Percentiles rank a stretch among this genome's conserved stretches.
phyloP scores from a whole-genome alignment of 1,140 invertebrate genomes.

The Platorchestia sp. region DNA sequence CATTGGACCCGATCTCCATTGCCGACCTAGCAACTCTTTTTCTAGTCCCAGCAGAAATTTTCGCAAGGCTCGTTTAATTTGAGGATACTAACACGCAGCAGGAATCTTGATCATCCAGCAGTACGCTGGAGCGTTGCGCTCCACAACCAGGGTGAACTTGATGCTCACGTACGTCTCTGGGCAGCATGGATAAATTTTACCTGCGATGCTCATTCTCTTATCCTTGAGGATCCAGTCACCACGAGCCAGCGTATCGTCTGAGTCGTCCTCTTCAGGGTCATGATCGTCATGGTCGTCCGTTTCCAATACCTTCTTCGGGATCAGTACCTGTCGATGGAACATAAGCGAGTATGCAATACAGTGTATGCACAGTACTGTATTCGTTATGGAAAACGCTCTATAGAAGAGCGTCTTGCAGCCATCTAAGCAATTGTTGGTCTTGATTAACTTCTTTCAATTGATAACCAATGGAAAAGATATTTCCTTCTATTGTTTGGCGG shows the following conservation, averaged over 20 bases:
- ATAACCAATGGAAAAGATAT: too few species aligned
- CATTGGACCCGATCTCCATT: neutral
- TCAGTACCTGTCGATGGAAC: neutral
- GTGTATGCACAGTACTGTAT: too few species aligned
- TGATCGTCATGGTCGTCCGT: neutral
- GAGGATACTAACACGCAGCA: slow-evolving; percentile 52
- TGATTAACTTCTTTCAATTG: too few species aligned
- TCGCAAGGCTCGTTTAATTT: neutral
- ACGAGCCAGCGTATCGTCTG: neutral
- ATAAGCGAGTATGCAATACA: too few species aligned
- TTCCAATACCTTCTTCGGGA: neutral
- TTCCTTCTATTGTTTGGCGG: too few species aligned
- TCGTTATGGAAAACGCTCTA: too few species aligned
- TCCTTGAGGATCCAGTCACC: slow-evolving; percentile 3
- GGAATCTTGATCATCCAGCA: slow-evolving; percentile 60
- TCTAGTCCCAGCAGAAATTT: neutral
- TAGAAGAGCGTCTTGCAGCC: too few species aligned
- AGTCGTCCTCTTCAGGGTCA: neutral
- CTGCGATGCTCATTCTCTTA: neutral
- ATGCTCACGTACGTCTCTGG: slow-evolving; percentile 60
- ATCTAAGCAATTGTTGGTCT: too few species aligned
- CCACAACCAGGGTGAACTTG: neutral
- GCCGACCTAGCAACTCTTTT: neutral
- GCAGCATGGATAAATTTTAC: slow-evolving; percentile 58
- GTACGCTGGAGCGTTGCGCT: slow-evolving; percentile 58